Evolutionary conservation across 2,888 invertebrate species (phyloP).

Genomic region (Agonopterix alstromeriana): DNA sequence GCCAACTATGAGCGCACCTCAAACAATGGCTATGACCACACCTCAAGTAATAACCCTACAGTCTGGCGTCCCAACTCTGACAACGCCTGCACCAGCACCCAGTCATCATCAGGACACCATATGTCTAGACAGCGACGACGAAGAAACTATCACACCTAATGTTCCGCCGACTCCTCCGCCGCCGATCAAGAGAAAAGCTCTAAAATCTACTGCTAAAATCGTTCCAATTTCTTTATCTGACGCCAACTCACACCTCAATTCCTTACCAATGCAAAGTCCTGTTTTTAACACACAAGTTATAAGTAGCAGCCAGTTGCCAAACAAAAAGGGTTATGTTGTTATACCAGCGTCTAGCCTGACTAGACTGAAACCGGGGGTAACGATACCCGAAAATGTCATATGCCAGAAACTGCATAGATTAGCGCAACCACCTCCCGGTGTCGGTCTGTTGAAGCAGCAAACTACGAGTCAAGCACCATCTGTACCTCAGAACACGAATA

Average conservation of each 20-base stretch:
- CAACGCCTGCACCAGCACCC: neutral
- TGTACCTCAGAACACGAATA: too few relatives aligned
- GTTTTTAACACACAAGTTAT: neutral
- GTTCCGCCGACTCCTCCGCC: conserved; percentile 2
- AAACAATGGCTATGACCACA: too few relatives aligned
- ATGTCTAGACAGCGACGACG: conserved; percentile 59
- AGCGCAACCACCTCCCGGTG: too few relatives aligned
- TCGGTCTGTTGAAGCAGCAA: too few relatives aligned
- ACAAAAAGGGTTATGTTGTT: conserved; percentile 1
- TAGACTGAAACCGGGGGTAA: too few relatives aligned
- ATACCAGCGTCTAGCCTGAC: neutral
- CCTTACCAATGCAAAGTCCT: neutral
- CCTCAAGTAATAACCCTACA: neutral
- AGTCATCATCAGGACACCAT: conserved; percentile 27
- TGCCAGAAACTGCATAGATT: too few relatives aligned
- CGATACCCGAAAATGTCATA: neutral
- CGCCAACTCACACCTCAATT: conserved; percentile 2
- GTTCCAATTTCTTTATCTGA: conserved; percentile 5
- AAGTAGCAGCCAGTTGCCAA: neutral
- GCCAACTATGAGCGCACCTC: neutral
- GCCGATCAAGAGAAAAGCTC: conserved; percentile 1
- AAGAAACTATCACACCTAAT: conserved; percentile 20
- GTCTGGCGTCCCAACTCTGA: neutral
- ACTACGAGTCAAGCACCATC: too few relatives aligned
- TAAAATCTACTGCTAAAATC: conserved; percentile 2